Conservation (phyloP, 2,888 invertebrate genomes). For the Abrostola tripartita region DNA sequence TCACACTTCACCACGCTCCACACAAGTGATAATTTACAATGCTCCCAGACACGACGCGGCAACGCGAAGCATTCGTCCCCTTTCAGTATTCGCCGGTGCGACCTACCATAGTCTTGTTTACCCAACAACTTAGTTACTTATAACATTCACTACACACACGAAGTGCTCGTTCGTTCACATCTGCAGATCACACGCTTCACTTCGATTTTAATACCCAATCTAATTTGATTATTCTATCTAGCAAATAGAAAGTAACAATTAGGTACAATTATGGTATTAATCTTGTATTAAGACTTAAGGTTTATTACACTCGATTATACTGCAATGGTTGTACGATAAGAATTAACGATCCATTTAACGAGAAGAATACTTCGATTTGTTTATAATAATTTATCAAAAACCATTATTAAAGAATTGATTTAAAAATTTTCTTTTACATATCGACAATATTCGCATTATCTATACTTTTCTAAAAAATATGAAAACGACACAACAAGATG, state of each 20-base stretch:
- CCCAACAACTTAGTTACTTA: constrained; percentile 41
- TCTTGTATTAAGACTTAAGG: constrained; percentile 74
- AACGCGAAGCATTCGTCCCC: constrained; percentile 27
- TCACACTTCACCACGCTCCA: constrained; percentile 43
- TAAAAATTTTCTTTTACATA: constrained; percentile 74
- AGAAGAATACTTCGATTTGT: constrained; percentile 80
- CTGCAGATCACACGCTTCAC: constrained; percentile 79
- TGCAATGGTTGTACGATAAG: constrained; percentile 81
- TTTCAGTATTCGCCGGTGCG: constrained; percentile 10
- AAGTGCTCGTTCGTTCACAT: constrained; percentile 62
- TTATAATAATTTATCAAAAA: constrained; percentile 82
- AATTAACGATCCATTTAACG: constrained; percentile 80
- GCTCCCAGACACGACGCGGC: constrained; percentile 52
- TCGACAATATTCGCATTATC: constrained; percentile 78
- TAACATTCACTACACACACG: constrained; percentile 59
- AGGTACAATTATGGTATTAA: constrained; percentile 84
- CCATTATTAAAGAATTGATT: constrained; percentile 71
- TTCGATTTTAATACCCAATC: constrained; percentile 81
- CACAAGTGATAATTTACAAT: constrained; percentile 60
- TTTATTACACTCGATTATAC: constrained; percentile 80
- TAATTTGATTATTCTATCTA: constrained; percentile 88
- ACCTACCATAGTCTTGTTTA: constrained; percentile 29
- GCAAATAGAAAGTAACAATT: constrained; percentile 88
- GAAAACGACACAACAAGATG: constrained; percentile 86
- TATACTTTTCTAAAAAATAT: constrained; percentile 84